Base-by-base conservation (phyloP, 2,113 vertebrate genomes). In the Dunckerocampus dactyliophorus region DNA sequence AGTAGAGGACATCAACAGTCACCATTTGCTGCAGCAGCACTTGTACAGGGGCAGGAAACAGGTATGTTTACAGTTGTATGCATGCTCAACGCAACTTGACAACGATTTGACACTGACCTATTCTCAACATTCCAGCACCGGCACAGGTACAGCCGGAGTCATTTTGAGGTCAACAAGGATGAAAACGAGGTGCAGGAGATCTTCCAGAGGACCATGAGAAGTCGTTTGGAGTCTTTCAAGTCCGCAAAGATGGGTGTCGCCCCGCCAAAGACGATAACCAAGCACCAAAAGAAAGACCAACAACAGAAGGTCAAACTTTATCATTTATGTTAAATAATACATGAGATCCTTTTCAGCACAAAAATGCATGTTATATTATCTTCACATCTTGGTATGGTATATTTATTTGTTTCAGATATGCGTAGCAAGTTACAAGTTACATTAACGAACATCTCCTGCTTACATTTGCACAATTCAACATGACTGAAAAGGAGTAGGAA, bases 131-230 rank as follows among this genome's bases (percentile, higher is more conserved):
- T 1, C 16, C n/a, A 99, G 96, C 93, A 96, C 75, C 91, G 91
- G 39, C 92, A 96, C 74, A 89, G 92, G 31, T 99, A 94, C 89
- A 99, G 96, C 65, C 92, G 96, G 13, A 95, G 92, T 45, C 89
- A 94, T 62, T 86, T 96, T 15, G 88, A 88, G 1, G 73, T 91
- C 17, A 94, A 83, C 53, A 87, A 79, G 31, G 90, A 88, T 21
- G 93, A 96, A 63, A 86, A 92, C 0, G 94, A 97, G 59, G 93
- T 94, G 62, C 94, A 98, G 79, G 96, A 98, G 85, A 95, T 99
- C 86, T 98, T 99, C 89, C 94, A 95, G 74, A 92, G 95, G 61
- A 98, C 95, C 67, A 99, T 99, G 97, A 92, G 92, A 77, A 97
- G 85, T 12, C 95, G 97, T 0, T 82, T 99, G 59, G 94, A 97